phyloP scores from a whole-genome alignment of 2,888 invertebrate species.

The Nyleta sp. region DNA sequence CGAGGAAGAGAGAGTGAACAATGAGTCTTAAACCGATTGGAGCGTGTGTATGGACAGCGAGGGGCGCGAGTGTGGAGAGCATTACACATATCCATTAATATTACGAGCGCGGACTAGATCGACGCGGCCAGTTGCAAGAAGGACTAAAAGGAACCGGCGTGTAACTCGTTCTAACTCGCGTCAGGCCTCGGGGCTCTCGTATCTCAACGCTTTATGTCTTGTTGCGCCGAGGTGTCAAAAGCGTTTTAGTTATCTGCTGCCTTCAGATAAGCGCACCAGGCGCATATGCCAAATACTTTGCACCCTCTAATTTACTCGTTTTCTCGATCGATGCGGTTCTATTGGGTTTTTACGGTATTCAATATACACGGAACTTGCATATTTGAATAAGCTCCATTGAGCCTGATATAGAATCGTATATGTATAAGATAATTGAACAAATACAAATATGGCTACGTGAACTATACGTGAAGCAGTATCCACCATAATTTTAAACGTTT shows the following conservation, averaged over 20 bases:
- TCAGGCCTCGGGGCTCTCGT: slow-evolving; percentile 60
- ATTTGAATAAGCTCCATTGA: too few relatives aligned
- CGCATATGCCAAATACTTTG: slow-evolving; percentile 51
- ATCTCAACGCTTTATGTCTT: slow-evolving; percentile 73
- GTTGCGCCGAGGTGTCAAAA: slow-evolving; percentile 73
- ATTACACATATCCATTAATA: slow-evolving; percentile 68
- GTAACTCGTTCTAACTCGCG: slow-evolving; percentile 53
- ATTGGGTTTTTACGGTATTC: not conserved
- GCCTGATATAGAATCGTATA: too few relatives aligned
- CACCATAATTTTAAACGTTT: too few relatives aligned
- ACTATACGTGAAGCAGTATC: too few relatives aligned
- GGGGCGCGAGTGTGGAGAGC: slow-evolving; percentile 52
- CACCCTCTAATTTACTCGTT: slow-evolving; percentile 63
- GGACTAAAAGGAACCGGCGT: slow-evolving; percentile 63
- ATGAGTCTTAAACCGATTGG: slow-evolving; percentile 42
- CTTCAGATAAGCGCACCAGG: slow-evolving; percentile 66
- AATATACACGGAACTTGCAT: too few relatives aligned
- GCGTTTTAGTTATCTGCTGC: slow-evolving; percentile 74
- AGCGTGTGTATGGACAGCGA: slow-evolving; percentile 46
- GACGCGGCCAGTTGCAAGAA: slow-evolving; percentile 65
- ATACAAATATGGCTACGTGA: too few relatives aligned
- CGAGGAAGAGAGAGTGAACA: slow-evolving; percentile 39
- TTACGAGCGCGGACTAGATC: slow-evolving; percentile 70
- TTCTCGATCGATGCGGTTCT: slow-evolving; percentile 15
- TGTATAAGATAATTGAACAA: too few relatives aligned